A percentile compares a stretch with the other conserved stretches of the same genome.
Evolutionary conservation across 2,888 invertebrate genomes (phyloP).

Genomic region (Nemapogon koenigi): DNA sequence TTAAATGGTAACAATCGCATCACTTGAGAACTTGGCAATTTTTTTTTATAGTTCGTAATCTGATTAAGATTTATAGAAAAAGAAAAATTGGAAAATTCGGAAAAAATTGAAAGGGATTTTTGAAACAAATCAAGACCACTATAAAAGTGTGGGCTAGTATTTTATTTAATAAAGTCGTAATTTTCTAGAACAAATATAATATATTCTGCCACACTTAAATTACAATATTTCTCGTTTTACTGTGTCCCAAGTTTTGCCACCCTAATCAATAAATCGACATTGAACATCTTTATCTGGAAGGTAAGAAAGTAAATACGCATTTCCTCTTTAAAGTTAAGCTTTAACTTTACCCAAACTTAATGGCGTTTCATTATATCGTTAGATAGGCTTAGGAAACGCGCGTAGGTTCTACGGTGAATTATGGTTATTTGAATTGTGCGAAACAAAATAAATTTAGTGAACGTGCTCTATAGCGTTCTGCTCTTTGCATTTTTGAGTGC

Average conservation of each 20-base stretch:
- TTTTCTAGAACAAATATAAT: too few species aligned
- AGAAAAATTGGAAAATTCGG: too few species aligned
- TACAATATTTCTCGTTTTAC: not conserved
- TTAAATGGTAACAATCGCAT: too few species aligned
- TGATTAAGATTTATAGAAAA: too few species aligned
- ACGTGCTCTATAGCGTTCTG: slow-evolving; percentile 62
- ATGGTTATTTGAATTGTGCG: slow-evolving; percentile 66
- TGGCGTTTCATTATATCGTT: slow-evolving; percentile 62
- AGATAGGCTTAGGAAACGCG: slow-evolving; percentile 47
- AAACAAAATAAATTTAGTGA: slow-evolving; percentile 65
- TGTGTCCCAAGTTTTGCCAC: slow-evolving; percentile 5
- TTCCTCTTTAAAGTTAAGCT: slow-evolving; percentile 42
- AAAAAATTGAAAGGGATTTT: too few species aligned
- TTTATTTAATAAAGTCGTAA: too few species aligned
- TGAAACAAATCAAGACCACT: too few species aligned
- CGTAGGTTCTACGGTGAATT: slow-evolving; percentile 45
- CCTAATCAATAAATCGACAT: slow-evolving; percentile 55
- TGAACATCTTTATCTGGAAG: slow-evolving; percentile 53
- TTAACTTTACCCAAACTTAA: slow-evolving; percentile 43
- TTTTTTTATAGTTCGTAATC: too few species aligned
- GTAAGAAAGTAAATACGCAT: slow-evolving; percentile 42
- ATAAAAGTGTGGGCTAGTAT: too few species aligned
- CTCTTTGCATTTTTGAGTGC: slow-evolving; percentile 67
- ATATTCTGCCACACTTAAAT: not conserved
- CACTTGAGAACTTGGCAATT: too few species aligned